Evolutionary conservation across 2,888 invertebrate genomes (phyloP).

Genomic region (Punctoribates punctum): DNA sequence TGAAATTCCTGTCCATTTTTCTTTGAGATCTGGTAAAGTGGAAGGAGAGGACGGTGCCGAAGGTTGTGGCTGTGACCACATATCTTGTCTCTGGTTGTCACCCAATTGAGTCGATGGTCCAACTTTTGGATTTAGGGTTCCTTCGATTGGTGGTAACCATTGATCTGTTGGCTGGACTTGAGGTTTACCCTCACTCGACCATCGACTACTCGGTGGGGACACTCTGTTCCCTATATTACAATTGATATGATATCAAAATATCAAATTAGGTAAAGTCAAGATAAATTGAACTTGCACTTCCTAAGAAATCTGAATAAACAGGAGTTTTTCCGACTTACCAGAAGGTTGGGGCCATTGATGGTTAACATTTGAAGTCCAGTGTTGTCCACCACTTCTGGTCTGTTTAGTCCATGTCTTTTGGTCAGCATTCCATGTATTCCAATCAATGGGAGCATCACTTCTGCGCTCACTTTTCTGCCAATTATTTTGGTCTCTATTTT

Average conservation of each 20-base stretch:
- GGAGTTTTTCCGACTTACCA: background rate
- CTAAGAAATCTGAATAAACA: no score
- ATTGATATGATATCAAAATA: no score
- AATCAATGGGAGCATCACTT: background rate
- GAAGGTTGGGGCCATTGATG: background rate
- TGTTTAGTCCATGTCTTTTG: background rate
- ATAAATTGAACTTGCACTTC: no score
- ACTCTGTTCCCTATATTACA: no score
- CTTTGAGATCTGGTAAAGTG: background rate
- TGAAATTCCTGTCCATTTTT: background rate
- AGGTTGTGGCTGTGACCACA: background rate
- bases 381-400: background rate
- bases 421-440: background rate
- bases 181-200: no score
- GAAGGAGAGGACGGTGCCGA: background rate
- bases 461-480: slow-evolving; percentile 1
- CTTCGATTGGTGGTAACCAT: no score
- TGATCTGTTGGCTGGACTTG: no score
- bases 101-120: no score
- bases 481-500: background rate
- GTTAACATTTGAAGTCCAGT: background rate
- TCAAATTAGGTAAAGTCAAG: no score
- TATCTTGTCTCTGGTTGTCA: background rate
- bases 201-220: no score
- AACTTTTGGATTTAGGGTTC: no score